phyloP scores from a whole-genome alignment of 2,113 vertebrate species.

The Prietella phreatophila region DNA sequence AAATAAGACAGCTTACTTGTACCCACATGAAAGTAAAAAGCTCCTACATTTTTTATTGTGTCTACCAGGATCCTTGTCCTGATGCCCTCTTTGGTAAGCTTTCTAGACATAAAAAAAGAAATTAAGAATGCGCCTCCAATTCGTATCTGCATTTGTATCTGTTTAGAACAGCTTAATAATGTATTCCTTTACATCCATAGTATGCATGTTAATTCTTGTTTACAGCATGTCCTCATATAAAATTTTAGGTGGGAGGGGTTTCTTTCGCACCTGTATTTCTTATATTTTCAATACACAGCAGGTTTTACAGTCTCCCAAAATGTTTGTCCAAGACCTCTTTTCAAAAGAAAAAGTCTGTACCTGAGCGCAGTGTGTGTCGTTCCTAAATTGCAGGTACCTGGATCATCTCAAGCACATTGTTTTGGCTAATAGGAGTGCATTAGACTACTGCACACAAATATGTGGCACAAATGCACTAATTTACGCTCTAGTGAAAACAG shows the following conservation, averaged over 20 bases:
- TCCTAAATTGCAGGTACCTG: background rate
- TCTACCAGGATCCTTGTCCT: background rate
- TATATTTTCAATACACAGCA: background rate
- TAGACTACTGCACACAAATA: slow-evolving; percentile 23
- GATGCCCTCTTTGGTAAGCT: background rate
- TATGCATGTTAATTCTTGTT: background rate
- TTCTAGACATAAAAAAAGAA: background rate
- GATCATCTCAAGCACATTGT: slow-evolving; percentile 22
- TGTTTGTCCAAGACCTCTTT: background rate
- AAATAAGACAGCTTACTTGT: background rate
- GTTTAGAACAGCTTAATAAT: background rate
- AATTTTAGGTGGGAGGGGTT: background rate
- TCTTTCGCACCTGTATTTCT: background rate
- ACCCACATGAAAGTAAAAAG: background rate
- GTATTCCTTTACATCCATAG: background rate
- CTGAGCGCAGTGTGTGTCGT: background rate
- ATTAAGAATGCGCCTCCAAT: background rate
- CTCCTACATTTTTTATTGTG: background rate
- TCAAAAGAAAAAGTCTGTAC: background rate
- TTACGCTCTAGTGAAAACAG: slow-evolving; percentile 3
- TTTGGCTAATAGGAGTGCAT: background rate
- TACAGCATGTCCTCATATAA: background rate
- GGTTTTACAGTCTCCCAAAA: background rate
- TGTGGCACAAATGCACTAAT: background rate
- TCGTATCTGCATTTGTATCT: background rate